Evolutionary conservation across 2,113 vertebrate species (phyloP).

Genomic region (Synodontis membranacea): DNA sequence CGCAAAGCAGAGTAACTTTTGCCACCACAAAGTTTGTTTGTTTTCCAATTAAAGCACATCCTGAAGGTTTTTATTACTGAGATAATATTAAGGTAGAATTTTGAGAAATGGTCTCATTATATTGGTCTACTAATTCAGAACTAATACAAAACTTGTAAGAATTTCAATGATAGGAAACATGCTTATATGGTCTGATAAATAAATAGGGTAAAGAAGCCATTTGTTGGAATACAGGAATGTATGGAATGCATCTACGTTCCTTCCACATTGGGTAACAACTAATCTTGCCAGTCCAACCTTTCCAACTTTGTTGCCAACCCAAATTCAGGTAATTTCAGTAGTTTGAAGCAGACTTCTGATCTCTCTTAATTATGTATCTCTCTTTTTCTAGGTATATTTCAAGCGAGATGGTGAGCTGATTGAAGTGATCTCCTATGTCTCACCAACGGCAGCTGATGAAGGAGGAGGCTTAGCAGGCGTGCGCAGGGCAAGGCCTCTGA

Average conservation of each 20-base stretch:
- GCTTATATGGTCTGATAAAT: neutral
- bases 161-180: neutral
- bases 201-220: neutral
- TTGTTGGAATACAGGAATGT: neutral
- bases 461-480: conserved; percentile 65
- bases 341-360: neutral
- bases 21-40: neutral
- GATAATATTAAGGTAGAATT: neutral
- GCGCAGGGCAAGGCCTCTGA: conserved; percentile 80
- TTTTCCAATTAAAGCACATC: neutral
- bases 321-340: conserved; percentile 15
- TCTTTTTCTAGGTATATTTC: conserved; percentile 85
- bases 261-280: neutral
- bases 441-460: conserved; percentile 66
- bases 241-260: neutral
- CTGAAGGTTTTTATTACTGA: neutral
- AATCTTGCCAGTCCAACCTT: neutral
- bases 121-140: neutral
- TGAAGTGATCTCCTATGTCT: conserved; percentile 83
- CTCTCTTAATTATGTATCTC: neutral
- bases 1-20: neutral
- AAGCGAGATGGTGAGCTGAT: conserved; percentile 92
- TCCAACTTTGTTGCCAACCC: neutral
- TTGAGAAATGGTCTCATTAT: neutral
- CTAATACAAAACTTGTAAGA: no score